These are phyloP conservation scores for Dascyllus trimaculatus DNA, from an alignment of 2,113 vertebrate species.

Conservation along the genomic window DNA sequence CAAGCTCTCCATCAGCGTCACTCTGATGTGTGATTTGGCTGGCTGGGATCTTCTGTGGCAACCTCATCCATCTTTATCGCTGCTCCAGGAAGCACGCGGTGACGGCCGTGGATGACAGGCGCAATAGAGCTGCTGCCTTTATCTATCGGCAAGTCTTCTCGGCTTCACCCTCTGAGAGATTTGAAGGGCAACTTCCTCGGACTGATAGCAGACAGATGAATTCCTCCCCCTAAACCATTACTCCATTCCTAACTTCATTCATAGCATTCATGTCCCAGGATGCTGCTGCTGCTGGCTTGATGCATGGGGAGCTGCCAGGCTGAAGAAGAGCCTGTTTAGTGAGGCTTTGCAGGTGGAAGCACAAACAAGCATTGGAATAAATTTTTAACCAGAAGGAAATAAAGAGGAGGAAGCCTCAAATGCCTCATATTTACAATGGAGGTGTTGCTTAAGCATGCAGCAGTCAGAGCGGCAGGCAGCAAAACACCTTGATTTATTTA, in stretches of 20 bases:
- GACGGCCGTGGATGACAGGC: conserved; percentile 56
- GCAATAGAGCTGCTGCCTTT: conserved; percentile 56
- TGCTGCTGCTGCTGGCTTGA: not conserved
- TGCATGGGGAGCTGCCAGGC: conserved; percentile 6
- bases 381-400: conserved; percentile 38
- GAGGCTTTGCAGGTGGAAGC: conserved; percentile 28
- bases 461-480: not conserved
- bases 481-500: conserved; percentile 50
- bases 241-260: conserved; percentile 32
- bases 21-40: conserved; percentile 33
- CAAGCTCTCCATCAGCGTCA: conserved; percentile 49
- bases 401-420: conserved; percentile 12
- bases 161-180: conserved; percentile 54
- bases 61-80: conserved; percentile 69
- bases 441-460: conserved; percentile 13
- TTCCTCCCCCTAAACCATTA: not conserved
- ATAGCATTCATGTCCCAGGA: conserved; percentile 29
- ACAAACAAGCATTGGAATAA: conserved; percentile 11
- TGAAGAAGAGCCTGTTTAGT: conserved; percentile 3
- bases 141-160: conserved; percentile 57
- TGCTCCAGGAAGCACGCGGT: conserved; percentile 21
- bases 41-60: conserved; percentile 39
- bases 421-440: conserved; percentile 22
- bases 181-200: conserved; percentile 56
- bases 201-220: conserved; percentile 50